phyloP scores from a whole-genome alignment of 2,797 vertebrate species.

The Muscicapa comitata region DNA sequence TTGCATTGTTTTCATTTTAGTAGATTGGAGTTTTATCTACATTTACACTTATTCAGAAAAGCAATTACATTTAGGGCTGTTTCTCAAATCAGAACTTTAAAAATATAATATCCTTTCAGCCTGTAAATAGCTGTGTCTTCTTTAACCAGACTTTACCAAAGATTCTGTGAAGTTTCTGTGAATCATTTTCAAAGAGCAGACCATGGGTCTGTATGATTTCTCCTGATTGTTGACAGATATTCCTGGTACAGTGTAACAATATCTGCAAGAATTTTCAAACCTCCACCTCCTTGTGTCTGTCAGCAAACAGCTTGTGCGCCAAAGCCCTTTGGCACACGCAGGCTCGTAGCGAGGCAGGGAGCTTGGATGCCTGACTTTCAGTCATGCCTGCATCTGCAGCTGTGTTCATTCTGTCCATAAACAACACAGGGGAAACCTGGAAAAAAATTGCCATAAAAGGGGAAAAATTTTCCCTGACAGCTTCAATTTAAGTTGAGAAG shows the following conservation, averaged over 20 bases:
- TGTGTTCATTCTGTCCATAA: background rate
- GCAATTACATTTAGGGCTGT: background rate
- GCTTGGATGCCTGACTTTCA: conserved; percentile 1
- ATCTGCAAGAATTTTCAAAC: conserved; percentile 61
- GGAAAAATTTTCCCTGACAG: background rate
- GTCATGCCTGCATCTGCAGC: background rate
- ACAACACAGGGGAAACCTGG: background rate
- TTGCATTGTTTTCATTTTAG: background rate
- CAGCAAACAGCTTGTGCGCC: conserved; percentile 41
- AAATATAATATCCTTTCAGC: background rate
- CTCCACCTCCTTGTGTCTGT: conserved; percentile 45
- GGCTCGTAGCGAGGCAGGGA: background rate
- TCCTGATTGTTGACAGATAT: conserved; percentile 47
- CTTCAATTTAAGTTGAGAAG: background rate
- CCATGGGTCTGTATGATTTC: conserved; percentile 21
- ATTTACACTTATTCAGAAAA: background rate
- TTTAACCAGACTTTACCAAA: background rate
- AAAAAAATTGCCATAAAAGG: background rate
- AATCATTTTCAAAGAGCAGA: background rate
- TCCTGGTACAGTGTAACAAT: conserved; percentile 60
- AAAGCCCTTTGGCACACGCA: conserved; percentile 22
- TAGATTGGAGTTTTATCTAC: background rate
- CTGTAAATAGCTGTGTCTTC: background rate
- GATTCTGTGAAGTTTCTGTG: background rate
- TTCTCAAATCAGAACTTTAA: background rate